Evolutionary conservation across 1,140 invertebrate genomes (phyloP), one percentile per base, ranked within the genome.

Genomic region (Acarapis woodi): DNA sequence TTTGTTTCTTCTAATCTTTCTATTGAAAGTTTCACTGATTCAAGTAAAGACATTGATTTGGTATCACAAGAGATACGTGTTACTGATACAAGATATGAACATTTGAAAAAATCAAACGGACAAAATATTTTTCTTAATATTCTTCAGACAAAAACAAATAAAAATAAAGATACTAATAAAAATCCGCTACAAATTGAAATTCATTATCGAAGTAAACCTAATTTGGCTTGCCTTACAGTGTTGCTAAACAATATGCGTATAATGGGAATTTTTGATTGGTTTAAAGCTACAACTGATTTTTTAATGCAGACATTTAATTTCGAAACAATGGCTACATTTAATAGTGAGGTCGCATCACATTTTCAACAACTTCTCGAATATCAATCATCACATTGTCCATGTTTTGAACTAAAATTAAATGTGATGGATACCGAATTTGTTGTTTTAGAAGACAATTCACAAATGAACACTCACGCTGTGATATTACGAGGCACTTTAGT

Each of bases 371-470:
- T n/a, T n/a, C n/a, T n/a, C n/a, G 15, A 14, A 8, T 15, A 16
- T 15, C 10, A 12, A 32, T 14, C 30, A 18, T 20, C 32, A 10
- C 4, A 18, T 8, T 46, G 50, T 26, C 41, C 61, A 2, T 65
- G 69, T 4, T 68, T 77, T 50, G 79, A 88, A 54, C 55, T 93
- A 14, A 83, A 87, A 54, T 58, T 94, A 3, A 94, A 93, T 57
- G 70, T 94, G 3, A 83, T 78, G 0, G 79, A 94, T 52, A 93
- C 82, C 2, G 82, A 94, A 59, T 58, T 94, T 19, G 80, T 94
- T 18, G 59, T 94, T 4, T 73, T 94, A 0, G 87, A 94, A 55
- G 71, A 93, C 50, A 70, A 73, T 3, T 71, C 75, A 3, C 58
- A 72, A 1, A 66, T 66, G 57, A 82, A 93, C 53, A 74, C 82